phyloP scores from a whole-genome alignment of 2,113 vertebrate species.

The Barnardius zonarius region DNA sequence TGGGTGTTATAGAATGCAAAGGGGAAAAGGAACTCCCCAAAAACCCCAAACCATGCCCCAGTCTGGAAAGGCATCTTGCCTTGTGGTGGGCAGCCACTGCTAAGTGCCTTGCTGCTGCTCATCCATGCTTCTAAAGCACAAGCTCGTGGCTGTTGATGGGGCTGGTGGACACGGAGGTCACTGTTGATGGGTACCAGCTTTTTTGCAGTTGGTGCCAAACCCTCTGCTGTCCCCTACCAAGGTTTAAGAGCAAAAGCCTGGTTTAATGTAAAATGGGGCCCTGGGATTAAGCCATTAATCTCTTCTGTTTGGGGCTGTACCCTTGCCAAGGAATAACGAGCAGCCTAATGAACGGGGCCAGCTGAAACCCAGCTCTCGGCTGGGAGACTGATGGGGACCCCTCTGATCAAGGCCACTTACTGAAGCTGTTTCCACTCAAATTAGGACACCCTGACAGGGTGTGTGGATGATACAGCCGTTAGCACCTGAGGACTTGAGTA shows the following conservation, averaged over 20 bases:
- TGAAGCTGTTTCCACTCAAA: background rate
- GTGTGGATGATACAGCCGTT: background rate
- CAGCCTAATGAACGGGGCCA: background rate
- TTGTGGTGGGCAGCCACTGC: background rate
- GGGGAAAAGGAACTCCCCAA: rapidly evolving
- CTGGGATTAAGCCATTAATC: background rate
- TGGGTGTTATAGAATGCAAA: background rate
- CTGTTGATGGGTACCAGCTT: background rate
- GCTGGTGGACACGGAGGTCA: rapidly evolving
- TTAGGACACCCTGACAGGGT: background rate
- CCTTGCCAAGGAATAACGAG: background rate
- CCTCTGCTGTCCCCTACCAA: background rate
- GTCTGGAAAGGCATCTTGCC: background rate
- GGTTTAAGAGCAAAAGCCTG: background rate
- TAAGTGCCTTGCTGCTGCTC: background rate
- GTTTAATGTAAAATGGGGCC: background rate
- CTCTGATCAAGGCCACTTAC: background rate
- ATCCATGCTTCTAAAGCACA: rapidly evolving
- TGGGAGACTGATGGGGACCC: background rate
- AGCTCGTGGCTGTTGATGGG: background rate
- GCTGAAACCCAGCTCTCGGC: background rate
- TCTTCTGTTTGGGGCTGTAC: background rate
- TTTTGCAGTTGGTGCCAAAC: background rate
- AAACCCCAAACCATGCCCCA: background rate
- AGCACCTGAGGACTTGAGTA: background rate